phyloP scores from a whole-genome alignment of 2,888 invertebrate genomes.

The Auanema freiburgensis region DNA sequence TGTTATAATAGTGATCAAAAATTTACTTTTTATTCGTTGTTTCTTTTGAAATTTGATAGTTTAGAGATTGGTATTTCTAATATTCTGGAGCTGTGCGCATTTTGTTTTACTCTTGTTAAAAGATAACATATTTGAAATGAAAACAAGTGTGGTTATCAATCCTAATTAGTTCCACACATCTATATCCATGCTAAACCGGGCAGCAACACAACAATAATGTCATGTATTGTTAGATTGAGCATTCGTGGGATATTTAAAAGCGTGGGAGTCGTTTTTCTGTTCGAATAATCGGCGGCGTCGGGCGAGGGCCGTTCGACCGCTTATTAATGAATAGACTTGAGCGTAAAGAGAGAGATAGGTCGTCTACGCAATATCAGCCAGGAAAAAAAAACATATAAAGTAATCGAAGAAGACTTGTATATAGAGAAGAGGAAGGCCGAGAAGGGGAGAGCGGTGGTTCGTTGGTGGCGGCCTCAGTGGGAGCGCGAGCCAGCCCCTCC shows the following conservation, averaged over 20 bases:
- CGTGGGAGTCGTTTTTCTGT: slow-evolving; percentile 14
- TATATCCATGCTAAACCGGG: too few relatives aligned
- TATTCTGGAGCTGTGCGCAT: too few relatives aligned
- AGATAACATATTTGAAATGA: too few relatives aligned
- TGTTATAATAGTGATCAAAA: too few relatives aligned
- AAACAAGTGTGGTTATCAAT: too few relatives aligned
- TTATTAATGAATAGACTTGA: slow-evolving; percentile 16
- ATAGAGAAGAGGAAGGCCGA: background rate
- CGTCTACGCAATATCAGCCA: slow-evolving; percentile 2
- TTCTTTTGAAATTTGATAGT: too few relatives aligned
- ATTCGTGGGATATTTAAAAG: slow-evolving; percentile 16
- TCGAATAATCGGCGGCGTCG: slow-evolving; percentile 20
- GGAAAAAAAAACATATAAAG: slow-evolving; percentile 9
- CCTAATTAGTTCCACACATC: too few relatives aligned
- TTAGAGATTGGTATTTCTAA: too few relatives aligned
- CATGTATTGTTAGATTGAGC: slow-evolving; percentile 3
- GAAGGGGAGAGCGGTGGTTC: slow-evolving; percentile 23
- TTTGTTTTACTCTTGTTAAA: too few relatives aligned
- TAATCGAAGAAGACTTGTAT: slow-evolving; percentile 1
- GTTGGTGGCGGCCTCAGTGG: slow-evolving; percentile 22
- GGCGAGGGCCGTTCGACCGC: slow-evolving; percentile 1
- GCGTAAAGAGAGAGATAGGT: slow-evolving; percentile 6
- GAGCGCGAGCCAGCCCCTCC: slow-evolving; percentile 19
- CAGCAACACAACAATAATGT: too few relatives aligned
- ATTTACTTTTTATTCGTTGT: too few relatives aligned